Conservation (phyloP, 2,888 invertebrate species). For the Cenopis cana region DNA sequence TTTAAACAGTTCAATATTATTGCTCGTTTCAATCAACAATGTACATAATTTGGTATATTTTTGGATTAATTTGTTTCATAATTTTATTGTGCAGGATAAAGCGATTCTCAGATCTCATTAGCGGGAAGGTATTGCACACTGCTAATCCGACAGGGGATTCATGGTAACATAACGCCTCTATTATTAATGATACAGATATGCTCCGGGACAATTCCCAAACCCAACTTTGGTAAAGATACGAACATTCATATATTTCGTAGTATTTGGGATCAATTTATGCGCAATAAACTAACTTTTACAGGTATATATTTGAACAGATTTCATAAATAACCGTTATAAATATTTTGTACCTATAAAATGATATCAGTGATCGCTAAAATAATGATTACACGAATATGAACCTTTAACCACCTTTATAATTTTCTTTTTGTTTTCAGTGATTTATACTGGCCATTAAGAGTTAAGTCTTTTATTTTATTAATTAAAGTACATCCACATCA, state of each 20-base stretch:
- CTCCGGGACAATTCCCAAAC: conserved; percentile 39
- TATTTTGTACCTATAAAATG: too few species aligned
- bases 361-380: too few species aligned
- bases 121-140: conserved; percentile 59
- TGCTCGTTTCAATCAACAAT: not conserved
- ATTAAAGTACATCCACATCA: too few species aligned
- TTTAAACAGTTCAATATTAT: conserved; percentile 50
- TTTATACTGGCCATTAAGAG: not conserved
- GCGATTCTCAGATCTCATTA: conserved; percentile 61
- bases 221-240: conserved; percentile 27
- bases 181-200: conserved; percentile 58
- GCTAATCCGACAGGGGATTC: conserved; percentile 52
- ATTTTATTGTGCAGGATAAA: conserved; percentile 46
- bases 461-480: too few species aligned
- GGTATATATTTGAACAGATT: not conserved
- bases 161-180: conserved; percentile 53
- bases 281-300: not conserved
- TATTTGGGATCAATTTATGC: conserved; percentile 4
- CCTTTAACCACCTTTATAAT: too few species aligned
- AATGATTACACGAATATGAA: too few species aligned
- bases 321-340: too few species aligned
- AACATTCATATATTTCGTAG: conserved; percentile 1
- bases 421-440: not conserved
- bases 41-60: conserved; percentile 5
- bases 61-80: conserved; percentile 12